Conservation (phyloP, 2,113 vertebrate genomes). For the Plecotus auritus region DNA sequence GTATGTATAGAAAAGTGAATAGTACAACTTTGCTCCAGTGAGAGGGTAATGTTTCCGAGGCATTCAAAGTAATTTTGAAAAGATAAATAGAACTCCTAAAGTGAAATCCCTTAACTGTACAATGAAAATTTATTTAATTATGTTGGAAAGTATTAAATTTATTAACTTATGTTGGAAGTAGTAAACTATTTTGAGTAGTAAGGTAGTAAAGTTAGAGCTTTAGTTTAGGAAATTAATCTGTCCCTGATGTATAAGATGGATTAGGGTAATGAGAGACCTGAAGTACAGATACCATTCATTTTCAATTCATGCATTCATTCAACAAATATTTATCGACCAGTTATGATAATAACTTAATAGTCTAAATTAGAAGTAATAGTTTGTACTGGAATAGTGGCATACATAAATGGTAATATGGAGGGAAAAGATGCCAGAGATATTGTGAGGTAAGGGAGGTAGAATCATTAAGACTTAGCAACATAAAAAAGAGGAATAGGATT, state of each 20-base stretch:
- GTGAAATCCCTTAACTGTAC: not conserved
- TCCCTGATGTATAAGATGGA: not conserved
- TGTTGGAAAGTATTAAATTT: not conserved
- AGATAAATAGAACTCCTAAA: not conserved
- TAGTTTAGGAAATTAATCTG: constrained; percentile 19
- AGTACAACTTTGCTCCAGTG: not conserved
- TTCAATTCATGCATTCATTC: constrained; percentile 19
- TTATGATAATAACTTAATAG: not conserved
- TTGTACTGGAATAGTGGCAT: not conserved
- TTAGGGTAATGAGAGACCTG: not conserved
- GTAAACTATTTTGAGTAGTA: not conserved
- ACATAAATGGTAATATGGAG: not conserved
- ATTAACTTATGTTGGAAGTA: not conserved
- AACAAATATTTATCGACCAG: not conserved
- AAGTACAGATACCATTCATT: not conserved
- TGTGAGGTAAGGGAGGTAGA: not conserved
- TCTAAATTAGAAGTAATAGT: not conserved
- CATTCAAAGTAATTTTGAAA: not conserved
- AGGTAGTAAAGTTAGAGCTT: not conserved
- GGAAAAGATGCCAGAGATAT: not conserved
- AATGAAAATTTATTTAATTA: not conserved
- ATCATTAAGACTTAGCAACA: not conserved
- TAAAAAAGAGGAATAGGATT: not conserved
- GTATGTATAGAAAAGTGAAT: not conserved
- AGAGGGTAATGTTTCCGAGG: not conserved